Evolutionary conservation across 1,140 invertebrate species (phyloP).

Genomic region (Lepidostoma basale): DNA sequence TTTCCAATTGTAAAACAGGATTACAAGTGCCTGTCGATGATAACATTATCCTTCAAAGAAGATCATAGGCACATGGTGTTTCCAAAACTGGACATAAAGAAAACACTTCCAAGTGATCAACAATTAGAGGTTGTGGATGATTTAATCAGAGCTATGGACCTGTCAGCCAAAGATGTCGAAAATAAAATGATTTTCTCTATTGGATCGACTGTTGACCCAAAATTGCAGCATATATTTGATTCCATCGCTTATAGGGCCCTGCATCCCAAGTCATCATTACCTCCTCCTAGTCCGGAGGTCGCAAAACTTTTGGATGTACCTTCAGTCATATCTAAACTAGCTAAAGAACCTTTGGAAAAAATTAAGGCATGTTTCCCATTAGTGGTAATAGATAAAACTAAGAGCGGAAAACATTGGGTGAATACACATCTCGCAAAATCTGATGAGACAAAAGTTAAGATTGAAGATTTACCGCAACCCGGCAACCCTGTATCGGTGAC

Average conservation of each 20-base stretch:
- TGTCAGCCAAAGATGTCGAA: slow-evolving; percentile 56
- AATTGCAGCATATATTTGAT: slow-evolving; percentile 56
- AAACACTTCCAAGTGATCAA: slow-evolving; percentile 50
- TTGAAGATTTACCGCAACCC: slow-evolving; percentile 46
- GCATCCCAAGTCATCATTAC: slow-evolving; percentile 54
- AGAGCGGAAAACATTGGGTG: slow-evolving; percentile 46
- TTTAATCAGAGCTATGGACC: slow-evolving; percentile 57
- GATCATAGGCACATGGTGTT: slow-evolving; percentile 58
- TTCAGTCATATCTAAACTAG: slow-evolving; percentile 50
- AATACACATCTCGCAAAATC: slow-evolving; percentile 34
- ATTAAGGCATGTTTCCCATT: slow-evolving; percentile 54
- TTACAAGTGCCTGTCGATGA: slow-evolving; percentile 53
- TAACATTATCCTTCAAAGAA: slow-evolving; percentile 55
- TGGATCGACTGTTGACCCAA: slow-evolving; percentile 55
- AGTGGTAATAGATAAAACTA: slow-evolving; percentile 52
- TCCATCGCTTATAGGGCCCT: slow-evolving; percentile 55
- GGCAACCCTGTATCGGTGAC: slow-evolving; percentile 34
- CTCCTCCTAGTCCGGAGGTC: slow-evolving; percentile 55
- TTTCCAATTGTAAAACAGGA: slow-evolving; percentile 55
- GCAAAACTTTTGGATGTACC: slow-evolving; percentile 56
- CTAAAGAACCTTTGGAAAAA: slow-evolving; percentile 51
- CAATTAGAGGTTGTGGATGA: slow-evolving; percentile 57
- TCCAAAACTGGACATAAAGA: slow-evolving; percentile 53
- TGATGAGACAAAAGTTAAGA: slow-evolving; percentile 42
- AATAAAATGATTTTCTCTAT: slow-evolving; percentile 56